phyloP scores from a whole-genome alignment of 1,140 invertebrate genomes.

The Rhopalosiphum padi region DNA sequence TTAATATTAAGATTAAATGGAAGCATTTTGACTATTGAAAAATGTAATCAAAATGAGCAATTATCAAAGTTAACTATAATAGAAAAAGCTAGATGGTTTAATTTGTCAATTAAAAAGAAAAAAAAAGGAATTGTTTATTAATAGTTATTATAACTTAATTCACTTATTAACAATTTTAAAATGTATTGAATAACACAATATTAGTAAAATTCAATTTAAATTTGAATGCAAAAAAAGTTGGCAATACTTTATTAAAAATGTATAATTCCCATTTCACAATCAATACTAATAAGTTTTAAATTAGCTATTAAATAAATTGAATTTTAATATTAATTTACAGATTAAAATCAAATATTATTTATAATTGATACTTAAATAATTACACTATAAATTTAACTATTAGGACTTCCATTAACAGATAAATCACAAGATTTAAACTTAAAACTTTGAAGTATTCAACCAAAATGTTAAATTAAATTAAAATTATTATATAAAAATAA shows the following conservation, averaged over 20 bases:
- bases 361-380: not conserved
- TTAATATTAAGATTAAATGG: not conserved
- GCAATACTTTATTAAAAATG: not conserved
- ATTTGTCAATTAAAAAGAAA: not conserved
- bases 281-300: not conserved
- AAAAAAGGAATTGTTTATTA: not conserved
- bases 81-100: not conserved
- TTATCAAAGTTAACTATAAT: not conserved
- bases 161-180: not conserved
- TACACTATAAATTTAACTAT: not conserved
- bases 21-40: not conserved
- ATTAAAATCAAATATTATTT: not conserved
- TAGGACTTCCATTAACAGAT: not conserved
- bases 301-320: not conserved
- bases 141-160: not conserved
- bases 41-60: not conserved
- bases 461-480: not conserved
- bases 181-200: not conserved
- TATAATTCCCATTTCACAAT: not conserved
- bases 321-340: not conserved
- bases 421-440: not conserved
- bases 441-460: not conserved
- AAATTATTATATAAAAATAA: not conserved
- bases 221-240: not conserved
- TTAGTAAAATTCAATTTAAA: not conserved